Conservation (phyloP, 2,888 invertebrate species). For the Lithophane ornitopus region DNA sequence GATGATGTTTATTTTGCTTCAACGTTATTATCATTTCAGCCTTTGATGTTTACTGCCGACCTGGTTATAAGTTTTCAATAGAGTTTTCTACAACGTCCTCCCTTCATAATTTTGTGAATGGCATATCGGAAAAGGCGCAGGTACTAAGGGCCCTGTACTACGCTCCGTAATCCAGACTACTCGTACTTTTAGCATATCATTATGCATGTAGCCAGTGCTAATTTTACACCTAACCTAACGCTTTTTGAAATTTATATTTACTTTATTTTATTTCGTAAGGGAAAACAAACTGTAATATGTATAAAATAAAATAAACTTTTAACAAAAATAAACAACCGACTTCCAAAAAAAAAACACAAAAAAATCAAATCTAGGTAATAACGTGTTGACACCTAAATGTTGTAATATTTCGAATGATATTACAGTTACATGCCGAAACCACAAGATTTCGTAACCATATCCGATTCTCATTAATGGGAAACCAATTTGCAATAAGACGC, state of each 20-base stretch:
- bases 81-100: no score
- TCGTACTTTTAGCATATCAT: background rate
- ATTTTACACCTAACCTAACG: no score
- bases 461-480: no score
- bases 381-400: constrained; percentile 11
- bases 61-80: background rate
- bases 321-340: no score
- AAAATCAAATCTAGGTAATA: constrained; percentile 10
- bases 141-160: no score
- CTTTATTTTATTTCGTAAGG: background rate
- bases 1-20: background rate
- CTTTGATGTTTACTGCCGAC: background rate
- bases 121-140: background rate
- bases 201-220: background rate
- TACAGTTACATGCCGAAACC: background rate
- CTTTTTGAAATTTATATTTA: background rate
- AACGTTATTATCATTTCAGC: background rate
- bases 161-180: background rate
- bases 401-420: constrained; percentile 11
- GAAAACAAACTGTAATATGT: background rate
- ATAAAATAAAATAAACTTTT: background rate
- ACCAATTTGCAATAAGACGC: constrained; percentile 11
- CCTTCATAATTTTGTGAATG: background rate
- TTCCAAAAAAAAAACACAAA: no score
- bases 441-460: constrained; percentile 14